Evolutionary conservation across 2,888 invertebrate genomes (phyloP), one percentile per base, ranked within the genome.

Genomic region (Timandra comae): DNA sequence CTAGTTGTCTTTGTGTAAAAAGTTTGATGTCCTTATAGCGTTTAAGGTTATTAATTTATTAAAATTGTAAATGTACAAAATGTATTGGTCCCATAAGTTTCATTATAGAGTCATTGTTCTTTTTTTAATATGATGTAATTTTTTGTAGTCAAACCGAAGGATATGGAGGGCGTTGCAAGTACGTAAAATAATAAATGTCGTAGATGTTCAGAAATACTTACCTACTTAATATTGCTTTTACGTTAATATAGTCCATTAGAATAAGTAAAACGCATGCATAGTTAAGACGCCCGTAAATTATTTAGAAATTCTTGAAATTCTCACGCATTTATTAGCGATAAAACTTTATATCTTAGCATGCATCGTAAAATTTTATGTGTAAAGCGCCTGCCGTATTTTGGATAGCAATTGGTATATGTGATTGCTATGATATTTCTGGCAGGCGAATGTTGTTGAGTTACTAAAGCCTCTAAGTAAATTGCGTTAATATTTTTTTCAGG

Each of bases 151-250:
- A 48, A 89, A 91, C 88, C 88, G 91, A 87, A 89, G 91, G 88
- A 91, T 91, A 74, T 91, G 92, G 92, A 89, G 91, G 81, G 90
- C 91, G 56, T 80, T 92, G 70, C 92, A 92, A 92, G 92, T 92
- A 92, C 73, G 91, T 91, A 84, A 41, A 50, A 41, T 22, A 27
- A 33, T 30, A 22, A 10, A 39, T 31, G 26, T 30, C 19, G 13
- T 26, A 22, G 29, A 12, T 36, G 20, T 36, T 30, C 10, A 12
- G 11, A 11, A 8, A 11, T 11, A 10, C 24, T 24, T 24, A 10
- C 11, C 9, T 3, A 24, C 9, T 24, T 24, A 24, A 24, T 10
- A 10, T 11, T 7, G 7, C 7, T 24, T 24, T 10, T 4, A 24
- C 11, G 24, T 11, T 11, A 22, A 9, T n/a, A n/a, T 6, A 13